Evolutionary conservation across 1,140 invertebrate genomes (phyloP), one percentile per base, ranked within the genome.

Genomic region (Micrasema longulum): DNA sequence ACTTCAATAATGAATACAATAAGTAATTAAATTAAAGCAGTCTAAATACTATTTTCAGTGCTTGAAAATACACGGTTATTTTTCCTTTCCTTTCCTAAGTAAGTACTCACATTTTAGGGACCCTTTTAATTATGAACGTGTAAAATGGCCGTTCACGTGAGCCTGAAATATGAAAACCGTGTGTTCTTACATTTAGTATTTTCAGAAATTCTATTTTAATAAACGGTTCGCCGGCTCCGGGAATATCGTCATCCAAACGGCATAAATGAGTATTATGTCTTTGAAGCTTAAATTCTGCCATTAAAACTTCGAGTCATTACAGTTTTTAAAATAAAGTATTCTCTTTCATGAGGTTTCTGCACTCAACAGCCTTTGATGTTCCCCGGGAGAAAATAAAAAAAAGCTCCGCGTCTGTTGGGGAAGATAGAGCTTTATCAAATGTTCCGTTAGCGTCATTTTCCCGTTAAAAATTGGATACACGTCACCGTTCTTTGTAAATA

Each of bases 251-350:
- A 35, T 2, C 43, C 69, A 75, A 72, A 75, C 60, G 67, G 74
- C 74, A 75, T 75, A 72, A 75, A 72, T 75, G 66, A 75, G 43
- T 36, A 71, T 62, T 52, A 65, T 35, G 38, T 60, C 53, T 69
- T 69, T 64, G 60, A 64, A 36, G 47, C 64, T 66, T 38, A 66
- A 75, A 75, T 75, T 60, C 57, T 57, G 66, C 69, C 66, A 75
- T 75, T 72, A 72, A 60, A 65, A 48, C 35, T 62, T 68, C 50
- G 69, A 41, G 38, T 69, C 69, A 69, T 67, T 75, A 71, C 36
- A 53, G 35, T 69, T 75, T 74, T 75, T 71, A 68, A 55, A 65
- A 75, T 75, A 75, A 75, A 71, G 18, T 36, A 72, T 75, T 75
- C 74, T 52, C 74, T 75, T 75, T 75, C 45, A 45, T 67, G 74